Conservation (phyloP, 1,140 invertebrate species). For the Monochamus saltuarius region DNA sequence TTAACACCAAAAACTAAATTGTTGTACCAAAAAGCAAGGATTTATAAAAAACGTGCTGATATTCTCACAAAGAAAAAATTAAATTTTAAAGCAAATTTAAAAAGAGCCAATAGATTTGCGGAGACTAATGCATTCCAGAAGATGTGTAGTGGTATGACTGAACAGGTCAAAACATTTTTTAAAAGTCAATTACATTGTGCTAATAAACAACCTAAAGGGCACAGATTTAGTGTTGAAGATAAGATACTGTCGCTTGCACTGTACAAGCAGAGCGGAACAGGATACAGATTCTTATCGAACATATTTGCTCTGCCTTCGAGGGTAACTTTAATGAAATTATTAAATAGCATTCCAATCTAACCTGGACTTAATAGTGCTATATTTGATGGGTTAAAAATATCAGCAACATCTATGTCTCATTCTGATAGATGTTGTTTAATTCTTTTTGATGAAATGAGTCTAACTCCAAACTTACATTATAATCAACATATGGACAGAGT, state of each 20-base stretch:
- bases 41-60: too few species aligned
- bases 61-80: too few species aligned
- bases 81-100: too few species aligned
- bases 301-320: slow-evolving; percentile 23
- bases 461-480: slow-evolving; percentile 16
- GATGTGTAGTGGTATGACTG: too few species aligned
- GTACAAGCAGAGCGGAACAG: slow-evolving; percentile 26
- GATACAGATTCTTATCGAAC: slow-evolving; percentile 26
- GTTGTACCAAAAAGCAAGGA: too few species aligned
- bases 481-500: slow-evolving; percentile 4
- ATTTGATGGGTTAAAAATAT: slow-evolving; percentile 19
- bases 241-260: slow-evolving; percentile 22
- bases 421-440: slow-evolving; percentile 20
- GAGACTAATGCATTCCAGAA: too few species aligned
- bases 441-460: slow-evolving; percentile 28
- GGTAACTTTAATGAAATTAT: slow-evolving; percentile 21
- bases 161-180: slow-evolving; percentile 17
- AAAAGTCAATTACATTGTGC: slow-evolving; percentile 17
- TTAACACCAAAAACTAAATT: too few species aligned
- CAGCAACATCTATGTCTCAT: slow-evolving; percentile 14
- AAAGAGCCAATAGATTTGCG: too few species aligned
- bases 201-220: slow-evolving; percentile 19
- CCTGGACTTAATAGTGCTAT: slow-evolving; percentile 20
- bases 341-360: slow-evolving; percentile 18
- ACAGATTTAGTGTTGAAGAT: slow-evolving; percentile 23